These are phyloP conservation scores for Linnaemya tessellans DNA, from an alignment of 2,888 invertebrate genomes.

Conservation along the genomic window DNA sequence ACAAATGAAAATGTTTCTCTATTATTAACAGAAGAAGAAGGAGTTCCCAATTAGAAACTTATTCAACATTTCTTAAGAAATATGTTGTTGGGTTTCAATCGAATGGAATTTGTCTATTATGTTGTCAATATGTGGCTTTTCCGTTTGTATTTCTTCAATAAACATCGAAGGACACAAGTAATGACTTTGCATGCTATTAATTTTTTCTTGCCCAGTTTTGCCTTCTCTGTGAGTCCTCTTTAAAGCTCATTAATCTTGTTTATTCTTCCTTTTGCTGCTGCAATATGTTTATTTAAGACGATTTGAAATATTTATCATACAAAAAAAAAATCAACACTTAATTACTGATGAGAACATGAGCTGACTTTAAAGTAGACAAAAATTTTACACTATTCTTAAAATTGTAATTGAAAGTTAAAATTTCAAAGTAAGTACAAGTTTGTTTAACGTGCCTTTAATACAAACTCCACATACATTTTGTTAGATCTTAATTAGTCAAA, in stretches of 20 bases:
- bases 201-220: background rate
- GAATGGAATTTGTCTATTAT: background rate
- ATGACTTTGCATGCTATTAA: constrained; percentile 43
- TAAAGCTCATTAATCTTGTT: constrained; percentile 57
- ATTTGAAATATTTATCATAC: constrained; percentile 35
- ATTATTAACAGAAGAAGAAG: no score
- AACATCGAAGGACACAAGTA: constrained; percentile 15
- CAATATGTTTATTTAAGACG: constrained; percentile 58
- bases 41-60: background rate
- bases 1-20: no score
- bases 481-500: no score
- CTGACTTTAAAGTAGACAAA: background rate
- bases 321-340: constrained; percentile 15
- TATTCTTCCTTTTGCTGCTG: constrained; percentile 30
- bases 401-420: background rate
- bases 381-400: background rate
- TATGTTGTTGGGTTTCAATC: constrained; percentile 14
- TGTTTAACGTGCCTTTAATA: no score
- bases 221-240: background rate
- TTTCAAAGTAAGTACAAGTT: no score
- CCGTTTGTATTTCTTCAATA: constrained; percentile 54
- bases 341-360: constrained; percentile 47
- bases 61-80: background rate
- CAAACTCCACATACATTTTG: no score
- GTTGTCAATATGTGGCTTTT: constrained; percentile 40